Evolutionary conservation across 1,140 invertebrate genomes (phyloP).

Genomic region (Brachionus sp.): DNA sequence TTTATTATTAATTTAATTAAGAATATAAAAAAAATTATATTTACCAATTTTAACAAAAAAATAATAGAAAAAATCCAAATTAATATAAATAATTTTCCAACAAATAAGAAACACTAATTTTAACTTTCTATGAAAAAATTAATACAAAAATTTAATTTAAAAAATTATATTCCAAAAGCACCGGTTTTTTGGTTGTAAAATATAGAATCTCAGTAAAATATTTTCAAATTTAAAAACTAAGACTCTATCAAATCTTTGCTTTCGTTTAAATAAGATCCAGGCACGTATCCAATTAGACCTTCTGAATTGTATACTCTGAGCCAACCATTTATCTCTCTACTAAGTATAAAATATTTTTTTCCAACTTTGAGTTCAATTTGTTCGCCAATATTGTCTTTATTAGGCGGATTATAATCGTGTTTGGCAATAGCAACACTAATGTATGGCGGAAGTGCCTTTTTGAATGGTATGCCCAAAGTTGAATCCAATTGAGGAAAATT

Average conservation of each 20-base stretch:
- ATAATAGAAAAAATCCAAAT: neutral
- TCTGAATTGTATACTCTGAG: conserved; percentile 31
- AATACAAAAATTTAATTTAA: neutral
- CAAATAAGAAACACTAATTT: neutral
- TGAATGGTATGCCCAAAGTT: conserved; percentile 21
- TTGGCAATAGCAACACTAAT: conserved; percentile 3
- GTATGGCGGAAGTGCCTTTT: neutral
- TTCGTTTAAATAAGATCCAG: conserved; percentile 28
- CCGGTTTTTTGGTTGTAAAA: neutral
- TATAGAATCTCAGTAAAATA: neutral
- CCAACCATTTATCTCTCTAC: conserved; percentile 30
- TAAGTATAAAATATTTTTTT: conserved; percentile 32
- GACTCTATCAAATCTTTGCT: neutral
- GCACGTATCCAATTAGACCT: conserved; percentile 34
- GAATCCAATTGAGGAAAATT: conserved; percentile 44
- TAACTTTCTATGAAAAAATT: neutral
- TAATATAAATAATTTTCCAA: neutral
- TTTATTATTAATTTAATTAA: neutral
- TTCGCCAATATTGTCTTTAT: neutral
- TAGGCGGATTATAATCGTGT: conserved; percentile 22
- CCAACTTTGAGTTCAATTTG: conserved; percentile 18
- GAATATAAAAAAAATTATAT: neutral
- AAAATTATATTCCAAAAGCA: neutral
- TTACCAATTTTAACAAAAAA: neutral
- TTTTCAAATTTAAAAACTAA: neutral